Conservation (phyloP, 1,140 invertebrate species). For the Varroa destructor region DNA sequence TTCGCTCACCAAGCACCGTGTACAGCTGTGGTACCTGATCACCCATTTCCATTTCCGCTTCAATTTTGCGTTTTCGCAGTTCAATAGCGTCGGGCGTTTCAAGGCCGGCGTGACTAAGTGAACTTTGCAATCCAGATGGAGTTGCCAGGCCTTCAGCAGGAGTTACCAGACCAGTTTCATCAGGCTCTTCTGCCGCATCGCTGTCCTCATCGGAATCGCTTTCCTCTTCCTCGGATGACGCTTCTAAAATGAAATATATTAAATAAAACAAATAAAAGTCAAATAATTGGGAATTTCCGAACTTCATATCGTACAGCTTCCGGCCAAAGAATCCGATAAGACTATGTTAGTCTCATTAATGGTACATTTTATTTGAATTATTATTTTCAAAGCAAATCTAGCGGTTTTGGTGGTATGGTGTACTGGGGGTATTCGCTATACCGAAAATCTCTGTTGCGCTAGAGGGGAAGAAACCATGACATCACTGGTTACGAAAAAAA, state of each 20-base stretch:
- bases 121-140: slow-evolving; percentile 83
- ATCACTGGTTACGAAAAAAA: too few relatives aligned
- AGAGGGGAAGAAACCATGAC: too few relatives aligned
- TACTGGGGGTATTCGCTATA: too few relatives aligned
- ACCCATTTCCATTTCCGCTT: slow-evolving; percentile 89
- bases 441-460: too few relatives aligned
- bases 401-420: too few relatives aligned
- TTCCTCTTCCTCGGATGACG: slow-evolving; percentile 50
- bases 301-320: too few relatives aligned
- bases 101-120: slow-evolving; percentile 64
- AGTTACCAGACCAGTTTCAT: slow-evolving; percentile 66
- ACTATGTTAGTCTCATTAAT: too few relatives aligned
- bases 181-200: slow-evolving; percentile 56
- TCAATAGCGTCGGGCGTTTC: slow-evolving; percentile 98
- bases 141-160: slow-evolving; percentile 66
- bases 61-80: slow-evolving; percentile 87
- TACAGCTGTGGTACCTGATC: slow-evolving; percentile 79
- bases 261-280: too few relatives aligned
- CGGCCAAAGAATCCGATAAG: too few relatives aligned
- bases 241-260: slow-evolving; percentile 42
- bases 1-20: slow-evolving; percentile 85
- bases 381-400: too few relatives aligned
- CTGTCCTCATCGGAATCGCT: slow-evolving; percentile 44
- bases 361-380: too few relatives aligned
- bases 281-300: too few relatives aligned